Evolutionary conservation across 1,140 invertebrate species (phyloP).

Genomic region (Ceratitis capitata): DNA sequence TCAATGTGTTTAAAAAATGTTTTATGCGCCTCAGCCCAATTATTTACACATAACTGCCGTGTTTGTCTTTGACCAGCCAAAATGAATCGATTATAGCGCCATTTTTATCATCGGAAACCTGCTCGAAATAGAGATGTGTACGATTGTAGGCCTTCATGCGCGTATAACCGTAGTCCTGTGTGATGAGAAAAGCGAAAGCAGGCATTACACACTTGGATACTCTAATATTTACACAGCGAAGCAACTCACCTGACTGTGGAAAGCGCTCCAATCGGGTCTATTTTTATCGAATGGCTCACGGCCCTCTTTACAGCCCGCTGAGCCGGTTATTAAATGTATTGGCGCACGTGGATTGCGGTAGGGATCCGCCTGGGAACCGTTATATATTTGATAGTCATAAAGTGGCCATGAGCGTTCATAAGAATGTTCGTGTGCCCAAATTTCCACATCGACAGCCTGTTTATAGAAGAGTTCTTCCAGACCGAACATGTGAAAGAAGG

Average conservation of each 20-base stretch:
- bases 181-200: conserved; percentile 54
- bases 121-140: conserved; percentile 90
- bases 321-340: conserved; percentile 93
- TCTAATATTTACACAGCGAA: neutral
- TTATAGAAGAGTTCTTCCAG: conserved; percentile 89
- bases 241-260: conserved; percentile 69
- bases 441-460: conserved; percentile 89
- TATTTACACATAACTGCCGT: conserved; percentile 65
- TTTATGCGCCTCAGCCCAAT: no score
- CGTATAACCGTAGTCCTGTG: conserved; percentile 93
- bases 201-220: neutral
- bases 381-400: conserved; percentile 87
- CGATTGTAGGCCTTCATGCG: conserved; percentile 81
- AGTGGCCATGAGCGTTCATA: conserved; percentile 95
- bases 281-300: conserved; percentile 66
- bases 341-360: conserved; percentile 90
- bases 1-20: no score
- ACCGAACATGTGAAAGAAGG: conserved; percentile 76
- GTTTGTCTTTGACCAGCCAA: conserved; percentile 78
- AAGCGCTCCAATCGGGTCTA: conserved; percentile 62
- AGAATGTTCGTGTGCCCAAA: conserved; percentile 97
- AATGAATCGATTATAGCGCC: conserved; percentile 80
- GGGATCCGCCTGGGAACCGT: conserved; percentile 79
- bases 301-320: conserved; percentile 84
- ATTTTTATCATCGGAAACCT: conserved; percentile 85